Evolutionary conservation across 2,797 vertebrate genomes (phyloP).

Genomic region (Rhadinocentrus ornatus): DNA sequence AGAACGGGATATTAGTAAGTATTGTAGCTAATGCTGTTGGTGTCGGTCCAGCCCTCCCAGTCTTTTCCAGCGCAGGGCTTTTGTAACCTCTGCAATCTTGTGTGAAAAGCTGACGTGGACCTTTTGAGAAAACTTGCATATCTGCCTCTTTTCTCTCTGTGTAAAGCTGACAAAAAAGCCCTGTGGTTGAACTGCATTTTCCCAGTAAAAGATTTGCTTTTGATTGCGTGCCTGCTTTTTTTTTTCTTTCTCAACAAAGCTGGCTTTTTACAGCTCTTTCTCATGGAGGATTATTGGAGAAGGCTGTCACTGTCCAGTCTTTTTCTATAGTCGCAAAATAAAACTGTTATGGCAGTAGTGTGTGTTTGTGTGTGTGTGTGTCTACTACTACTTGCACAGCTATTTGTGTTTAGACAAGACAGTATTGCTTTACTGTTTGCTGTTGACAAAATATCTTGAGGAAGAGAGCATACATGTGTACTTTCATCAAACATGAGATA

Average conservation of each 20-base stretch:
- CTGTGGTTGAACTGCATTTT: slow-evolving; percentile 66
- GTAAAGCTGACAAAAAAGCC: slow-evolving; percentile 65
- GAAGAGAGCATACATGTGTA: slow-evolving; percentile 18
- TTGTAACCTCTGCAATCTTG: slow-evolving; percentile 69
- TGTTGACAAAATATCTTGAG: slow-evolving; percentile 43
- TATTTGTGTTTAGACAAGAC: slow-evolving; percentile 45
- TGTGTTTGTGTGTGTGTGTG: slow-evolving; percentile 10
- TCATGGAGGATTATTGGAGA: slow-evolving; percentile 64
- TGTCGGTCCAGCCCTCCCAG: slow-evolving; percentile 50
- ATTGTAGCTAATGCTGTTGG: slow-evolving; percentile 50
- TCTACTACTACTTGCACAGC: background rate
- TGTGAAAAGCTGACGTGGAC: slow-evolving; percentile 73
- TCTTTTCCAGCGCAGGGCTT: slow-evolving; percentile 62
- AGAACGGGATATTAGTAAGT: slow-evolving; percentile 66
- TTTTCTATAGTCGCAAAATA: slow-evolving; percentile 40
- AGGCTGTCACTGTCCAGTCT: slow-evolving; percentile 59
- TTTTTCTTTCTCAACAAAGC: slow-evolving; percentile 17
- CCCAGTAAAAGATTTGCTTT: slow-evolving; percentile 65
- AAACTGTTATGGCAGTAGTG: slow-evolving; percentile 32
- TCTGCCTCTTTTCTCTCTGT: slow-evolving; percentile 56
- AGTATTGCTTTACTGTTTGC: slow-evolving; percentile 40
- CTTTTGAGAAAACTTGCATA: slow-evolving; percentile 72
- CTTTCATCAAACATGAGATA: slow-evolving; percentile 36
- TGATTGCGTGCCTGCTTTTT: slow-evolving; percentile 57
- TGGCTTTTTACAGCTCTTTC: slow-evolving; percentile 59